Evolutionary conservation across 2,113 vertebrate genomes (phyloP).

Genomic region (Cyanoliseus patagonus): DNA sequence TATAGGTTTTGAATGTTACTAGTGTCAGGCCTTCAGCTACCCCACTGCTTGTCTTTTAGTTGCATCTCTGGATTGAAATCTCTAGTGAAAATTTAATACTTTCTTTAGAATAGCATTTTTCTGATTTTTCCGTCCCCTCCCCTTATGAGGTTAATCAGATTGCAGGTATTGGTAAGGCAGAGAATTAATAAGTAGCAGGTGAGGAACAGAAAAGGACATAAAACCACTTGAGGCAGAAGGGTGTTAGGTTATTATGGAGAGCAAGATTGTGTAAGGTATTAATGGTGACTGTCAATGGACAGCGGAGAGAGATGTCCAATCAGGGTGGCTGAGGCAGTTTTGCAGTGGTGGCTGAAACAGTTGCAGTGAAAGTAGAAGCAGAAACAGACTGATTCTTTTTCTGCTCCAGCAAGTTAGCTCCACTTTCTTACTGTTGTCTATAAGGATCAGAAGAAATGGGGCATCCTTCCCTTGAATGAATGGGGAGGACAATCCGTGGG

Average conservation of each 20-base stretch:
- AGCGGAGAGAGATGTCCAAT: neutral
- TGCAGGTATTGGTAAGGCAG: neutral
- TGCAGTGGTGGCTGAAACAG: neutral
- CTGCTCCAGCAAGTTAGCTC: neutral
- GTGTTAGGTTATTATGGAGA: neutral
- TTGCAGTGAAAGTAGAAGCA: neutral
- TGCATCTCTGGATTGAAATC: neutral
- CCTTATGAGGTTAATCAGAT: neutral
- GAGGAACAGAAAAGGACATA: neutral
- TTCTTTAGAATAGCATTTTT: neutral
- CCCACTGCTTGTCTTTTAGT: neutral
- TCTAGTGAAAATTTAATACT: neutral
- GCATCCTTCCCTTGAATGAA: neutral
- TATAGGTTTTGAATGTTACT: neutral
- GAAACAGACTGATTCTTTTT: neutral
- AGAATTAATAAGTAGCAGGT: neutral
- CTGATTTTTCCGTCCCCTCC: neutral
- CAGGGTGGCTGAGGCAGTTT: neutral
- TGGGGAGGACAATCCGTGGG: neutral
- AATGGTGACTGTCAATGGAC: fast-evolving
- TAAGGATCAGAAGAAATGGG: neutral
- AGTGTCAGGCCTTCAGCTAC: neutral
- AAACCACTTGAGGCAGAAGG: neutral
- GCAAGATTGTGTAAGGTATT: neutral
- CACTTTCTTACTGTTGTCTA: neutral